Evolutionary conservation across 2,797 vertebrate species (phyloP).

Genomic region (Coilia nasus): DNA sequence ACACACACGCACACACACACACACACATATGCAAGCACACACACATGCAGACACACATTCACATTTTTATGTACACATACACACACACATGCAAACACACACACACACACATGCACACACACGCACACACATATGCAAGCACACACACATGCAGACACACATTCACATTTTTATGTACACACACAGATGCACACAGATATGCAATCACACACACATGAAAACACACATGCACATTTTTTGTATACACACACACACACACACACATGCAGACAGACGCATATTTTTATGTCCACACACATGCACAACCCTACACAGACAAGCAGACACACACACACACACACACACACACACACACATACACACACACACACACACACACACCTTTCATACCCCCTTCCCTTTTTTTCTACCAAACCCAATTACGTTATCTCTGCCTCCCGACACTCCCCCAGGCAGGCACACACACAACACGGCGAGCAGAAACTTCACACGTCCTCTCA

Average conservation of each 20-base stretch:
- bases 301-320: neutral
- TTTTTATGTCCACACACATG: neutral
- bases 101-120: too few relatives aligned
- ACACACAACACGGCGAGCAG: slow-evolving; percentile 70
- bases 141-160: slow-evolving; percentile 24
- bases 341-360: neutral
- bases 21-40: too few relatives aligned
- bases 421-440: slow-evolving; percentile 79
- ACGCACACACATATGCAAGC: neutral
- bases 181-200: neutral
- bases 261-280: neutral
- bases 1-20: too few relatives aligned
- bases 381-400: slow-evolving; percentile 25
- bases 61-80: too few relatives aligned
- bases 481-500: slow-evolving; percentile 76
- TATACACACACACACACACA: neutral
- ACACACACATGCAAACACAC: too few relatives aligned
- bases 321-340: neutral
- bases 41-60: too few relatives aligned
- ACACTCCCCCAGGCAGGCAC: slow-evolving; percentile 65
- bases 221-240: neutral
- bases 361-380: neutral
- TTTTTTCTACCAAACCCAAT: slow-evolving; percentile 66
- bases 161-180: neutral
- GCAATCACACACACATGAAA: neutral